A percentile compares a stretch with the other conserved stretches of the same genome.
Conservation (phyloP, 2,797 vertebrate genomes). For the Lithobates sylvaticus region DNA sequence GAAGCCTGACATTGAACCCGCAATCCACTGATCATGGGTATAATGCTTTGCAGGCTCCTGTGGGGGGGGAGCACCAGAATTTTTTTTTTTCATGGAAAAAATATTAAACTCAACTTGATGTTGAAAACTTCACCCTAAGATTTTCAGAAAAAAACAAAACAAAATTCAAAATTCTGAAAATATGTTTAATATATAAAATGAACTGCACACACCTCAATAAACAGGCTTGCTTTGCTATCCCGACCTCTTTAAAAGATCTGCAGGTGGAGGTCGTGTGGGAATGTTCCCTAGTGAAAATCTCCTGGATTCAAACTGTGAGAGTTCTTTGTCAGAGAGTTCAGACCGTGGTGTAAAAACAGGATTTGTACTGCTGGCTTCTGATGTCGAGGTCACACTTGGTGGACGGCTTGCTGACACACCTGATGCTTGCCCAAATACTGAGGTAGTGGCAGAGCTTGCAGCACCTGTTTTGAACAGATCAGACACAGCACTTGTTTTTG, state of each 20-base stretch:
- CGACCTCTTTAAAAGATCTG: slow-evolving; percentile 77
- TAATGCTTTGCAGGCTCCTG: no score
- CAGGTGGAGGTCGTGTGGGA: slow-evolving; percentile 84
- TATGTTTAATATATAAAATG: background rate
- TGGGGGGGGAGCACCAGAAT: no score
- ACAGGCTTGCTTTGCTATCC: slow-evolving; percentile 40
- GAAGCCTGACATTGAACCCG: no score
- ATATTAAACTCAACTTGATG: no score
- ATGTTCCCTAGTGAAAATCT: slow-evolving; percentile 88
- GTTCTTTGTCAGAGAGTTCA: slow-evolving; percentile 84
- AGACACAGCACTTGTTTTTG: background rate
- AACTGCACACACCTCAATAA: background rate
- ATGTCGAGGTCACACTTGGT: slow-evolving; percentile 41
- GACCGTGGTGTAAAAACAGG: slow-evolving; percentile 81
- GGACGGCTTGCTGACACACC: slow-evolving; percentile 5
- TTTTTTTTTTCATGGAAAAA: no score
- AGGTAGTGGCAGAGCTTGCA: no score
- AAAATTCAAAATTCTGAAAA: background rate
- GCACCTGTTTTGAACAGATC: background rate
- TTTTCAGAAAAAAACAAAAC: no score
- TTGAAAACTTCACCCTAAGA: no score
- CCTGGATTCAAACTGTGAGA: slow-evolving; percentile 85
- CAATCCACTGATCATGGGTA: no score
- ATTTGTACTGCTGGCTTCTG: slow-evolving; percentile 22
- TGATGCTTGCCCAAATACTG: no score